Evolutionary conservation across 2,888 invertebrate genomes (phyloP), one percentile per base, ranked within the genome.

Genomic region (Cynaeus angustus): DNA sequence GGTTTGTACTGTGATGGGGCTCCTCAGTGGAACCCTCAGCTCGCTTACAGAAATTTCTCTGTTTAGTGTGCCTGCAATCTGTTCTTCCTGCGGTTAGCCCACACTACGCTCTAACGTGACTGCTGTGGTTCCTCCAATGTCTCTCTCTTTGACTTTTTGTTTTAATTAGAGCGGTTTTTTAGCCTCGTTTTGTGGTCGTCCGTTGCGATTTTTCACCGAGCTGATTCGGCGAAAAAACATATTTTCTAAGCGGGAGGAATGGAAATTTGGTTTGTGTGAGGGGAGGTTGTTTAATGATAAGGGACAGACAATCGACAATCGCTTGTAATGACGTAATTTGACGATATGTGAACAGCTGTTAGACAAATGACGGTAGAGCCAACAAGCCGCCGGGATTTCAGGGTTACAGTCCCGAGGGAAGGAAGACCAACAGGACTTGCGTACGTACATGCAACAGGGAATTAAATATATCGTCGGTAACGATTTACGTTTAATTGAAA

Each of bases 281-380:
- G 12, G 33, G 43, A 28, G 53, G 66, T 72, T 71, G 71, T 46
- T 62, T 66, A 65, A 55, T 61, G 67, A 71, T 71, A 65, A 71
- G 71, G 75, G 78, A 75, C 68, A 73, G 70, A 74, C 75, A 80
- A 80, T 81, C 80, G 82, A 80, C 81, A 80, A 81, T 81, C 78
- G 78, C 79, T 79, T 78, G 80, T 85, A 84, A 85, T 85, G 84
- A 84, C 83, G 84, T 83, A 85, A 85, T 84, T 84, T 83, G 85
- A 85, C 83, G 83, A 85, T 85, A 85, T 85, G 85, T 85, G 85
- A 85, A 85, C 85, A 85, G 85, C 85, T 85, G 85, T 85, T 84
- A 82, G 84, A 84, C 83, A 85, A 85, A 85, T 82, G 83, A 82
- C 80, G 83, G 79, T 80, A 78, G 78, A 79, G 80, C 82, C 82